Evolutionary conservation across 1,140 invertebrate genomes (phyloP).

Genomic region (Drosophila funebris): DNA sequence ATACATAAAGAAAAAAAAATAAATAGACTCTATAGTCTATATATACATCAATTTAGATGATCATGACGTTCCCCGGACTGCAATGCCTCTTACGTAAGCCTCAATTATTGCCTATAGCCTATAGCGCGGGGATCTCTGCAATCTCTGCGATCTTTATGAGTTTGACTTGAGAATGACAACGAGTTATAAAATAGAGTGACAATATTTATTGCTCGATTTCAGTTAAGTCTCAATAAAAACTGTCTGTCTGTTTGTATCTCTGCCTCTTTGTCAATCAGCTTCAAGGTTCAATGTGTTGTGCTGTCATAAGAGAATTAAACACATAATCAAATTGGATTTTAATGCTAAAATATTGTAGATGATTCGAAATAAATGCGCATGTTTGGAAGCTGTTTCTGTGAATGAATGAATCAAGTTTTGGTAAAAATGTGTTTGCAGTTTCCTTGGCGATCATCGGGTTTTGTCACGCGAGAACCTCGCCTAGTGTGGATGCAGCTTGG

Average conservation of each 20-base stretch:
- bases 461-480: constrained; percentile 27
- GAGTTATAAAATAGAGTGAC: constrained; percentile 15
- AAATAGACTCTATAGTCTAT: constrained; percentile 18
- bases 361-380: constrained; percentile 18
- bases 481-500: constrained; percentile 43
- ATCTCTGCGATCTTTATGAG: constrained; percentile 25
- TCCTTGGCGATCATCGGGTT: constrained; percentile 41
- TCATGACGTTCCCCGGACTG: constrained; percentile 55
- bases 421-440: constrained; percentile 19
- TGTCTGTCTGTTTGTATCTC: background rate
- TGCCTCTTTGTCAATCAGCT: background rate
- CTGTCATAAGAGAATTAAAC: constrained; percentile 12
- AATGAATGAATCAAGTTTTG: background rate
- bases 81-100: constrained; percentile 71
- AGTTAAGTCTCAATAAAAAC: constrained; percentile 23
- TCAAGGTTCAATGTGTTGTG: constrained; percentile 21
- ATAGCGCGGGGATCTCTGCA: background rate
- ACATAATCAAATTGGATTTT: constrained; percentile 37
- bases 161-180: constrained; percentile 2
- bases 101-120: constrained; percentile 55
- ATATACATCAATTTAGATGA: constrained; percentile 30
- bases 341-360: constrained; percentile 11
- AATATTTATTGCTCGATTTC: constrained; percentile 41
- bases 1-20: constrained; percentile 16
- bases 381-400: background rate